These are phyloP conservation scores for Synanceia verrucosa DNA, from an alignment of 2,797 vertebrate species.

Conservation along the genomic window DNA sequence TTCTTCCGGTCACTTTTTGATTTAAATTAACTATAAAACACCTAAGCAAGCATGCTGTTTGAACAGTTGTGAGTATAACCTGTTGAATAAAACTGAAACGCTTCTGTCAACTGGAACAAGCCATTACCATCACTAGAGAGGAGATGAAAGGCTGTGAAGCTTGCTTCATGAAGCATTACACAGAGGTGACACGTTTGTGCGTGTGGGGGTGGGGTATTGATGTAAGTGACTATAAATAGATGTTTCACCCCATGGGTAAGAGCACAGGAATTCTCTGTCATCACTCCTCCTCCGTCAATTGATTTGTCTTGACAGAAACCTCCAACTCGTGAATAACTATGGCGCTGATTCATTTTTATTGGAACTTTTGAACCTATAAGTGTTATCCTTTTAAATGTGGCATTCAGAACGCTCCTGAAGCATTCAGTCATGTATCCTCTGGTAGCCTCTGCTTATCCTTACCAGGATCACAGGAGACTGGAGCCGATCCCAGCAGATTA, in stretches of 20 bases:
- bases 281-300: constrained; percentile 56
- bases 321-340: constrained; percentile 49
- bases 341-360: constrained; percentile 6
- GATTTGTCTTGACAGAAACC: constrained; percentile 67
- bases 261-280: constrained; percentile 65
- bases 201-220: constrained; percentile 72
- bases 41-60: not conserved
- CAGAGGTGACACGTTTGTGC: constrained; percentile 33
- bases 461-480: too few relatives aligned
- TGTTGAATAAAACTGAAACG: not conserved
- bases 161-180: constrained; percentile 44
- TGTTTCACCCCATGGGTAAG: constrained; percentile 67
- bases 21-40: not conserved
- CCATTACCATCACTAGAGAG: constrained; percentile 1
- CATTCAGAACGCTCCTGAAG: not conserved
- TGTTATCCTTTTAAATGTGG: constrained; percentile 3
- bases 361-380: constrained; percentile 15
- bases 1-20: not conserved
- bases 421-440: not conserved
- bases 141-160: constrained; percentile 38
- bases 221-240: constrained; percentile 73
- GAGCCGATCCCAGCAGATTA: too few relatives aligned
- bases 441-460: too few relatives aligned
- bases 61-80: not conserved
- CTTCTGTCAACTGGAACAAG: constrained; percentile 11